A percentile compares a stretch with the other conserved stretches of the same genome.
These are phyloP conservation scores for Eupristina koningsbergeri DNA, from an alignment of 1,140 invertebrate genomes.

Conservation along the genomic window DNA sequence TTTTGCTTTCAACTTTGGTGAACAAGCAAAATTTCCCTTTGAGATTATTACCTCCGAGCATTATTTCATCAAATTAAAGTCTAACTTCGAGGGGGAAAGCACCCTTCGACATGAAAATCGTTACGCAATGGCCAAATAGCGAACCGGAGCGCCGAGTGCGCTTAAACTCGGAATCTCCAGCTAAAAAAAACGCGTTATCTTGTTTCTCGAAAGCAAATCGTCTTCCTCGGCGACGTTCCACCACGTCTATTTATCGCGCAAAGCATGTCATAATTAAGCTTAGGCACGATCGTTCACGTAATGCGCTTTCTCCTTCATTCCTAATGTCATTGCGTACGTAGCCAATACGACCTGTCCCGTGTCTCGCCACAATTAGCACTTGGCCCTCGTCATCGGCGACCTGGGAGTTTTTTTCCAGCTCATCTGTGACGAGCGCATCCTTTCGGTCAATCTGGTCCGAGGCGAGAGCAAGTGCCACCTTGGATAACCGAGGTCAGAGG, in stretches of 20 bases:
- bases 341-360: neutral
- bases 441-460: no score
- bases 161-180: no score
- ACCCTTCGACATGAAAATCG: neutral
- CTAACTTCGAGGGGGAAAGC: no score
- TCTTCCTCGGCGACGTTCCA: neutral
- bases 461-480: no score
- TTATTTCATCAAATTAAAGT: neutral
- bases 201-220: neutral
- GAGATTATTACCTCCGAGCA: no score
- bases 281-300: neutral
- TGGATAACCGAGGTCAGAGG: no score
- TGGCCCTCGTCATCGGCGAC: neutral
- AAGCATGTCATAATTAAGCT: neutral
- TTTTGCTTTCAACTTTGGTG: no score
- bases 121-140: neutral
- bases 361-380: neutral
- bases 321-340: constrained; percentile 9
- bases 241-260: neutral
- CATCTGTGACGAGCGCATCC: no score
- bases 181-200: neutral
- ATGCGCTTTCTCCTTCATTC: neutral
- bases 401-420: no score
- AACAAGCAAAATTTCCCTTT: no score
- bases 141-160: no score